Evolutionary conservation across 2,113 vertebrate genomes (phyloP).

Genomic region (Antechinus flavipes): DNA sequence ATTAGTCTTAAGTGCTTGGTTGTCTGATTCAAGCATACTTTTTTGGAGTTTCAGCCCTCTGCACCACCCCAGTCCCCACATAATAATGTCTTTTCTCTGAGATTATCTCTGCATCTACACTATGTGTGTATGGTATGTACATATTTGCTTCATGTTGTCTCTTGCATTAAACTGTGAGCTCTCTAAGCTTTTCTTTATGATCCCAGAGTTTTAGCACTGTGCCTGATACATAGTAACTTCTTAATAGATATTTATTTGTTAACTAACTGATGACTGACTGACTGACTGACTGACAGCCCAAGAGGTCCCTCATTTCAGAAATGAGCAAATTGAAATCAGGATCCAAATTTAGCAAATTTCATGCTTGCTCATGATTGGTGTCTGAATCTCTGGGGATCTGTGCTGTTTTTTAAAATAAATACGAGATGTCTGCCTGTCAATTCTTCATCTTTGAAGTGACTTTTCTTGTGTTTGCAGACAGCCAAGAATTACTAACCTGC

Average conservation of each 20-base stretch:
- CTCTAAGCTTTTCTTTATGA: neutral
- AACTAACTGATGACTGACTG: too few species aligned
- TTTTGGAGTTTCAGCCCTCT: too few species aligned
- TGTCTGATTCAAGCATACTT: too few species aligned
- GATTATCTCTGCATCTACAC: neutral
- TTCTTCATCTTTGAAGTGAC: neutral
- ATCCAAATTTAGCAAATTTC: neutral
- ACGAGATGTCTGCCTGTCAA: neutral
- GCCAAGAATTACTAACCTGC: slow-evolving; percentile 22
- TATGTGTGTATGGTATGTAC: neutral
- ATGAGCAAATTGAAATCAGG: neutral
- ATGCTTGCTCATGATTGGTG: neutral
- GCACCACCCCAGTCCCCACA: too few species aligned
- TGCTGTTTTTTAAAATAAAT: too few species aligned
- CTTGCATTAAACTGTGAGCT: neutral
- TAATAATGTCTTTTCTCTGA: neutral
- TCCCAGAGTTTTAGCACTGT: neutral
- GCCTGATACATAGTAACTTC: neutral
- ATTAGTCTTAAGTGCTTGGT: too few species aligned
- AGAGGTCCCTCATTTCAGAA: neutral
- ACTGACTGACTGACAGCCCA: too few species aligned
- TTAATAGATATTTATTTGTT: neutral
- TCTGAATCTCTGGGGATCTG: neutral
- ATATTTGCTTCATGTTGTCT: neutral
- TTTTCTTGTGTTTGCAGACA: slow-evolving; percentile 26